Evolutionary conservation across 2,797 vertebrate species (phyloP).

Genomic region (Gymnothorax reevesii): DNA sequence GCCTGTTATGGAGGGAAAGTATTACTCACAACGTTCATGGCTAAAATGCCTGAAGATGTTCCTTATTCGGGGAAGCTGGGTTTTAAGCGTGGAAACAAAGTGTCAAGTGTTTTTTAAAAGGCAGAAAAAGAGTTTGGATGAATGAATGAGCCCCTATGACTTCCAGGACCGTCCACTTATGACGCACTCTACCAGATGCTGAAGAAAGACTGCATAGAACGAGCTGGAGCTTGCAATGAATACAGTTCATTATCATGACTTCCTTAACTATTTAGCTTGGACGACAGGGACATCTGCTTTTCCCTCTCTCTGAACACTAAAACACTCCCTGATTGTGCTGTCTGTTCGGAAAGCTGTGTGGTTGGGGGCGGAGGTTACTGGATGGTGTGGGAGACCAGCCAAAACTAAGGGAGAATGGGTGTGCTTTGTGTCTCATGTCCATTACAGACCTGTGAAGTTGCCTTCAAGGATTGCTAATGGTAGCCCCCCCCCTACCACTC

Average conservation of each 20-base stretch:
- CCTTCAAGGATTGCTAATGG: constrained; percentile 10
- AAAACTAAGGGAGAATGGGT: constrained; percentile 25
- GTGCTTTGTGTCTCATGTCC: constrained; percentile 8
- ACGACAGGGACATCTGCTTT: not conserved
- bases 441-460: constrained; percentile 22
- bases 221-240: not conserved
- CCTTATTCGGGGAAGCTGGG: not conserved
- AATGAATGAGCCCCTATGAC: constrained; percentile 31
- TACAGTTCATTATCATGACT: constrained; percentile 6
- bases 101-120: constrained; percentile 23
- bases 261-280: not conserved
- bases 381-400: constrained; percentile 8
- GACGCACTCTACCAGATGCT: constrained; percentile 5
- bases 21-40: not conserved
- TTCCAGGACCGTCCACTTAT: not conserved
- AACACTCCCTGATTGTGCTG: not conserved
- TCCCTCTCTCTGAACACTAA: not conserved
- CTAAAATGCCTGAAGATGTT: not conserved
- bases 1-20: not conserved
- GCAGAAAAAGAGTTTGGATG: constrained; percentile 6
- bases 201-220: constrained; percentile 14
- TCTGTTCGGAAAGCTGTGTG: constrained; percentile 10
- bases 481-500: not conserved
- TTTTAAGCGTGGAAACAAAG: constrained; percentile 15
- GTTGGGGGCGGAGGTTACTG: not conserved